Conservation (phyloP, 2,888 invertebrate species). For the Coremacera marginata region DNA sequence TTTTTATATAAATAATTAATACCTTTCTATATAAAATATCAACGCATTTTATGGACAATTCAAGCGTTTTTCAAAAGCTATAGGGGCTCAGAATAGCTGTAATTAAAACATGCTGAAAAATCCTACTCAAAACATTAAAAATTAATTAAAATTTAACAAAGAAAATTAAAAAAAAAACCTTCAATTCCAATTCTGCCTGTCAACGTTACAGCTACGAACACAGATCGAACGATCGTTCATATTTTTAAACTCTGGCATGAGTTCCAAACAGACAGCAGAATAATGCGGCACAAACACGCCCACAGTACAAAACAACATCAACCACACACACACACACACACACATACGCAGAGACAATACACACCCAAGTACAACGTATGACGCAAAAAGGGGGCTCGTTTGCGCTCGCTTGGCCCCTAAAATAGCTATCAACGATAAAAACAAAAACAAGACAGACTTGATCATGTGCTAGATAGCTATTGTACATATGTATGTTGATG, state of each 20-base stretch:
- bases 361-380: not conserved
- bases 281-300: not conserved
- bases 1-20: too few species aligned
- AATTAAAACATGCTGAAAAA: too few species aligned
- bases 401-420: constrained; percentile 14
- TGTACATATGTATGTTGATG: not conserved
- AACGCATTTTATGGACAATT: too few species aligned
- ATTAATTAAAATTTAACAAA: not conserved
- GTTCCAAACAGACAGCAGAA: not conserved
- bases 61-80: too few species aligned
- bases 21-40: too few species aligned
- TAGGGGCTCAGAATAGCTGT: too few species aligned
- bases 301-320: not conserved
- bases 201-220: not conserved
- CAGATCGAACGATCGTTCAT: not conserved
- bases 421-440: constrained; percentile 6
- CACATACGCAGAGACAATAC: not conserved
- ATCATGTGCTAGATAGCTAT: constrained; percentile 18
- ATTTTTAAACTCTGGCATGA: not conserved
- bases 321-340: not conserved
- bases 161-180: not conserved
- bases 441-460: not conserved
- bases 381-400: constrained; percentile 35
- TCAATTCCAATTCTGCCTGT: not conserved
- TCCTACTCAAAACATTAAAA: not conserved